Conservation (phyloP, 2,888 invertebrate species). For the Saturnia japonica region DNA sequence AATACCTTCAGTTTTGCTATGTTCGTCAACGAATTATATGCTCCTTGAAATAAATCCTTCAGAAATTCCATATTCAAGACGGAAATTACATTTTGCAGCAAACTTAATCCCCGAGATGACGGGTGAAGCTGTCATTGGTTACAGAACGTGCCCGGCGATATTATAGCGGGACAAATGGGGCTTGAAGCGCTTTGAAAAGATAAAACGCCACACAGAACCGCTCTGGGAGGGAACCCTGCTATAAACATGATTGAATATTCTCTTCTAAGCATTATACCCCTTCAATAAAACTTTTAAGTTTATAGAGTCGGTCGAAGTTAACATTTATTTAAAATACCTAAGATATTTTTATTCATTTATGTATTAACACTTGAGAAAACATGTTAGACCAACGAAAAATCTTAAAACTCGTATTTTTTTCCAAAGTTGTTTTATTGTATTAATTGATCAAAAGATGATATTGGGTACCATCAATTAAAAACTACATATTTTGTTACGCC, state of each 20-base stretch:
- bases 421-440: no score
- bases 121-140: constrained; percentile 31
- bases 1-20: neutral
- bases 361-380: no score
- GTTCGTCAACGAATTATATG: neutral
- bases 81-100: constrained; percentile 37
- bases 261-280: constrained; percentile 42
- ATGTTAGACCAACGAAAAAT: no score
- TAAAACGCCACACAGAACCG: constrained; percentile 39
- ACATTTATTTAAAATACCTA: neutral
- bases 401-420: no score
- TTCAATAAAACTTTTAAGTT: constrained; percentile 1
- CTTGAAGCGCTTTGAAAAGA: constrained; percentile 50
- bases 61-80: constrained; percentile 19
- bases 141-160: constrained; percentile 31
- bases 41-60: constrained; percentile 11
- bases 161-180: constrained; percentile 50
- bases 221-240: constrained; percentile 45
- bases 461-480: no score
- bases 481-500: no score
- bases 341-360: neutral
- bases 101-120: constrained; percentile 33
- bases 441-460: no score
- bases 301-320: neutral
- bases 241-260: constrained; percentile 71